Evolutionary conservation across 2,113 vertebrate genomes (phyloP).

Genomic region (Bucco capensis): DNA sequence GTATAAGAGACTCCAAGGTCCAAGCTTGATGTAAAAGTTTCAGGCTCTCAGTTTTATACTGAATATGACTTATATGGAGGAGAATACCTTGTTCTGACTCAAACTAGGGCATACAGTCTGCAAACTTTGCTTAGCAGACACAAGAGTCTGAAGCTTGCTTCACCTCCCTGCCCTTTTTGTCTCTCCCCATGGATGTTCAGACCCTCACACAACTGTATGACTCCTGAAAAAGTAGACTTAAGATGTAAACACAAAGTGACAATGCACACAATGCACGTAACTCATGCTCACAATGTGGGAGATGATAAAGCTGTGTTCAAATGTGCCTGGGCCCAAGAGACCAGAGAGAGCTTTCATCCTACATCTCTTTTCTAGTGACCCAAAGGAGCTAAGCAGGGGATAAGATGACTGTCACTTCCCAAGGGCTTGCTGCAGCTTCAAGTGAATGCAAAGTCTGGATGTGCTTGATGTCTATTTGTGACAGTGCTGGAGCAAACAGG

Average conservation of each 20-base stretch:
- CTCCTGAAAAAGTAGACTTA: background rate
- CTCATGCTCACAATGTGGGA: background rate
- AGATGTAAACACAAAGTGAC: background rate
- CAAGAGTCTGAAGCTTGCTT: background rate
- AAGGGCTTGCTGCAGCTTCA: background rate
- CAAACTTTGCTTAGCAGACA: background rate
- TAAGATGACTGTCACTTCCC: background rate
- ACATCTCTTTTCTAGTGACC: background rate
- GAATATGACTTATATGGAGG: too few species aligned
- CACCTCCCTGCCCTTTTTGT: background rate
- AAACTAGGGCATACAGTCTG: too few species aligned
- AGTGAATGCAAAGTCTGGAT: accelerated
- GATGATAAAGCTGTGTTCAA: background rate
- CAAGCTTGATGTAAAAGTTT: too few species aligned
- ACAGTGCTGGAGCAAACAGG: background rate
- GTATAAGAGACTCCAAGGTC: too few species aligned
- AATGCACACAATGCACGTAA: background rate
- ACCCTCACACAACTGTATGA: background rate
- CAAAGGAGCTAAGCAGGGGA: background rate
- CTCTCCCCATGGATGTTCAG: background rate
- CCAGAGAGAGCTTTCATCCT: background rate
- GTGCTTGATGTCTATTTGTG: background rate
- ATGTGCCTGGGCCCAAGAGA: background rate
- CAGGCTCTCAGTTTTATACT: too few species aligned
- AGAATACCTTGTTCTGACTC: too few species aligned